Evolutionary conservation across 2,113 vertebrate genomes (phyloP), one percentile per base, ranked within the genome.

Genomic region (Heterotilapia buettikoferi): DNA sequence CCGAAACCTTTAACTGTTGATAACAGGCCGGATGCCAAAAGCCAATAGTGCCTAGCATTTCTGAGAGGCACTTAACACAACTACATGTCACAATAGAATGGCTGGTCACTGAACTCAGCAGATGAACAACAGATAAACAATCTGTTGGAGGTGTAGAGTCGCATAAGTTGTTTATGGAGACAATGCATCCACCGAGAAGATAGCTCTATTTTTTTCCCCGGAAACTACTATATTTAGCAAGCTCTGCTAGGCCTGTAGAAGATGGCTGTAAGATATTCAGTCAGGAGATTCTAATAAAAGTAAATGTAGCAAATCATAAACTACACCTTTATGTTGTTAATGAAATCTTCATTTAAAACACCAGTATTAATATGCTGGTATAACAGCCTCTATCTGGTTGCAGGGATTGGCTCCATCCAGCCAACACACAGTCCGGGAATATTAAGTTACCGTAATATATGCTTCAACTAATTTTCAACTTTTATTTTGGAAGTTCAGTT

Each of bases 71-170:
- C 59, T 86, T 54, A 56, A 52, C 45, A 81, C 33, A 24, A 38
- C 50, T 80, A 7, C 31, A 86, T 91, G 80, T 89, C 78, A 82
- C 86, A 66, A 71, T 38, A 87, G 80, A 82, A 76, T 82, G 50
- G 45, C 26, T 78, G 73, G 73, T 79, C 11, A 86, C 59, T 56
- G 59, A 86, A 66, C 76, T 73, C 45, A 53, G 14, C 57, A 54
- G 47, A 84, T 84, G 52, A 80, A 79, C 59, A 85, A 80, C 59
- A 83, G 82, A 86, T 68, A 89, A 86, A 88, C 50, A 68, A 43
- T 82, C 21, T 26, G 8, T 84, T 73, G 76, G 33, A 43, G 80
- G 68, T 66, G 18, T n/a, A 29, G 81, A 13, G 16, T 83, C 52
- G 7, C 38, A 53, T 6, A 52, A 78, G 73, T 52, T 78, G 73